Evolutionary conservation across 2,888 invertebrate genomes (phyloP), one percentile per base, ranked within the genome.

Genomic region (Cetonia aurata): DNA sequence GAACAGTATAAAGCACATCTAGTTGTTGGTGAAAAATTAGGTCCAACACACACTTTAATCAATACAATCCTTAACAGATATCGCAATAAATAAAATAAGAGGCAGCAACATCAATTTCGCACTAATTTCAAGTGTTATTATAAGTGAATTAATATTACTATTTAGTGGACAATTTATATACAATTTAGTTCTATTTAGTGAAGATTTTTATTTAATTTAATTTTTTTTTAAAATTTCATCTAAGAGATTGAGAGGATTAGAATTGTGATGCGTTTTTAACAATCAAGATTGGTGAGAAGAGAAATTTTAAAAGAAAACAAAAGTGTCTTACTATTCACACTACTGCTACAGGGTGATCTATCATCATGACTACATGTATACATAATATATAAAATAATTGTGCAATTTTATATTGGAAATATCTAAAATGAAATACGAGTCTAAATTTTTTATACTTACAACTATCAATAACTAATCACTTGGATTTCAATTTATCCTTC

Each of bases 281-380:
- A 65, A 65, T 65, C 62, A 65, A 50, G 41, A 65, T 50, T 48
- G 37, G 37, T 33, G 46, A 65, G 50, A 60, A 50, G 37, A 62
- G 17, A 42, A 41, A 19, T 59, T 59, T n/a, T 19, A 15, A 56
- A 59, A 59, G 19, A 17, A 42, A 46, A 48, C n/a, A 25, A 65
- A 65, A 65, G 62, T 65, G 62, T 65, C 62, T 65, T 65, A 65
- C 62, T 65, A 65, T 52, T 65, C 37, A 50, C 62, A 50, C 15
- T 50, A 65, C 50, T 60, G 33, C 41, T 37, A 65, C 62, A 65
- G 67, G 56, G 71, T 66, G 65, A 71, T 71, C 41, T 50, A 59
- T 59, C 50, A 48, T 41, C 41, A 50, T 50, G 66, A 67, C 19
- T 55, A 19, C 41, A 57, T 57, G 42, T 57, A 57, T 65, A 37